A percentile compares a stretch with the other conserved stretches of the same genome.
Conservation (phyloP, 1,140 invertebrate genomes). For the Drosophila pandora region DNA sequence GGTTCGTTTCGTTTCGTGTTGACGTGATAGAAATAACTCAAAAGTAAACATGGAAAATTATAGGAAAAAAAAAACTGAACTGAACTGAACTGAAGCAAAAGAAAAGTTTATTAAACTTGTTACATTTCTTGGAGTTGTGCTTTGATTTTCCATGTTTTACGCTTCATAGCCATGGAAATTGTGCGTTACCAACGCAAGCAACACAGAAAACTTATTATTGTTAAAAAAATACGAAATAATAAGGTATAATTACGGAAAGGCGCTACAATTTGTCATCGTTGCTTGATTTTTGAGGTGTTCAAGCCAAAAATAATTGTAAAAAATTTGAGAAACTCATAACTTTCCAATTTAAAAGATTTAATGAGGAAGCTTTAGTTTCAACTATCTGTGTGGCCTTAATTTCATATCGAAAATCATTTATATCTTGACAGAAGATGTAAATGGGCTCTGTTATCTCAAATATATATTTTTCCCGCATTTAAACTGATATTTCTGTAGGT, state of each 20-base stretch:
- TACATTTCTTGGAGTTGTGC: constrained; percentile 23
- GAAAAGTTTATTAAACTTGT: constrained; percentile 37
- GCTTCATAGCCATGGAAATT: constrained; percentile 35
- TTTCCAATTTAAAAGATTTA: not conserved
- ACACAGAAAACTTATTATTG: constrained; percentile 18
- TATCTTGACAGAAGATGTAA: constrained; percentile 22
- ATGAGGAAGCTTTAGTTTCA: not conserved
- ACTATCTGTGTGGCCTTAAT: too few species aligned
- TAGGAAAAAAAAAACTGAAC: constrained; percentile 13
- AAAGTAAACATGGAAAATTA: constrained; percentile 34
- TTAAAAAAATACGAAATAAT: constrained; percentile 7
- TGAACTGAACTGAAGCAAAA: not conserved
- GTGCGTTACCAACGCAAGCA: constrained; percentile 21
- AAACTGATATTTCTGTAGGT: constrained; percentile 22
- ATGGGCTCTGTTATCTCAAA: constrained; percentile 20
- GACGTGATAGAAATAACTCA: constrained; percentile 22
- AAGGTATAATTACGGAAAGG: constrained; percentile 2
- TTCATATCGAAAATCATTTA: not conserved
- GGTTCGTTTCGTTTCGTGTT: constrained; percentile 27
- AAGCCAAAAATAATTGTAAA: not conserved
- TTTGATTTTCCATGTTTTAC: constrained; percentile 42
- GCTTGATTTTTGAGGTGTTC: not conserved
- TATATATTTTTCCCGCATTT: constrained; percentile 26
- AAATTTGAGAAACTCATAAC: not conserved
- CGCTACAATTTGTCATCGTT: constrained; percentile 8